These are phyloP conservation scores for Lanius ludovicianus DNA, from an alignment of 2,113 vertebrate species.

Conservation along the genomic window DNA sequence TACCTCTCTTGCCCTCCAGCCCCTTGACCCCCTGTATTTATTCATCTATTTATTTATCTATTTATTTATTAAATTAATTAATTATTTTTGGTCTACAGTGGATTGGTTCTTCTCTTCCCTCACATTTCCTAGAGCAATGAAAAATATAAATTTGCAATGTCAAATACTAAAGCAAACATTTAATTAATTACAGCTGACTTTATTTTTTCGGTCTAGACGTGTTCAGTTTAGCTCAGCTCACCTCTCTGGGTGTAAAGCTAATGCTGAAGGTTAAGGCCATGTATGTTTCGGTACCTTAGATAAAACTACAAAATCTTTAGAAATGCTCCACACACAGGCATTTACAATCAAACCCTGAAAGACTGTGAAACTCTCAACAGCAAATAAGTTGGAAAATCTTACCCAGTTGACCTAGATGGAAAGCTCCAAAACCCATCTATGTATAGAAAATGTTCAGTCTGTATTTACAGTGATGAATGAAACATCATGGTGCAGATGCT, in stretches of 20 bases:
- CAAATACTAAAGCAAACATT: neutral
- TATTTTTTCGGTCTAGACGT: neutral
- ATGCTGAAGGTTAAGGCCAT: neutral
- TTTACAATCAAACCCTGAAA: neutral
- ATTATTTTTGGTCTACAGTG: neutral
- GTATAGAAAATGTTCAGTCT: neutral
- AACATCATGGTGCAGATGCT: neutral
- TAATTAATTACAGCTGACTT: neutral
- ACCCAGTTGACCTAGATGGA: neutral
- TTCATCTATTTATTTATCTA: neutral
- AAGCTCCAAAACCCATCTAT: neutral
- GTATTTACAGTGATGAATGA: neutral
- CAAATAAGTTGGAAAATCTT: neutral
- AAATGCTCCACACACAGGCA: neutral
- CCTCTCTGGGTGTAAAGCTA: neutral
- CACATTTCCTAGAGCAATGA: neutral
- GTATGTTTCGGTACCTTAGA: neutral
- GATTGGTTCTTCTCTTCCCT: neutral
- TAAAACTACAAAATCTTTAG: neutral
- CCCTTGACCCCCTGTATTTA: neutral
- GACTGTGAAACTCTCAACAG: neutral
- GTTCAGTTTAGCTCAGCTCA: neutral
- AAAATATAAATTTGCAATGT: neutral
- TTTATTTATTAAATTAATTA: neutral
- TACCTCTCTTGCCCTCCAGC: neutral